Evolutionary conservation across 2,113 vertebrate genomes (phyloP), one percentile per base, ranked within the genome.

Genomic region (Jaculus jaculus): DNA sequence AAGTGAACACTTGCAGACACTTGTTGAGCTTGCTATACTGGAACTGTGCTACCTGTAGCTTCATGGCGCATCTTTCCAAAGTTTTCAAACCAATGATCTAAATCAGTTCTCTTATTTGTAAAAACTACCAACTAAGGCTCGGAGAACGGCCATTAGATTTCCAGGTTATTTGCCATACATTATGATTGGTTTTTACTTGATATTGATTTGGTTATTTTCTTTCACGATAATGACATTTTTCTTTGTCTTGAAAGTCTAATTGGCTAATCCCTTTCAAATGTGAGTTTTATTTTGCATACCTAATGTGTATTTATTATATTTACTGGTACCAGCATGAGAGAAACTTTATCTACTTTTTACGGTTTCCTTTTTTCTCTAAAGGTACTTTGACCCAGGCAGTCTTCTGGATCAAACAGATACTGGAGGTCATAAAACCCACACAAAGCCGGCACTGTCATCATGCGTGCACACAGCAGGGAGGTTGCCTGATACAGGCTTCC

Each of bases 391-490:
- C 93, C 84, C 30, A 66, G 89, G 32, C 87, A 75, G 84, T 63
- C 65, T 94, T 92, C 78, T 91, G 28, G 34, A 91, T 83, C 28
- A 60, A 75, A 89, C 84, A 95, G 95, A 94, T 96, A 96, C 47
- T 78, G 23, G 47, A 93, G 88, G 92, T 86, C 61, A n/a, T 97
- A 96, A 97, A 97, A 89, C 18, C 18, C 24, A 69, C 69, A 96
- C 93, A 95, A 94, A 97, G 94, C 68, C 81, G 65, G 71, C 90
- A 90, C 96, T 97, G 95, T 97, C 93, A 17, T 60, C 88, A n/a
- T 16, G 18, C 28, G 21, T 13, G 10, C 30, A 21, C 30, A 12
- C 66, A n/a, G 73, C 82, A 81, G 26, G 78, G 20, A 65, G 8
- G 47, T 5, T 16, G 47, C 37, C 75, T 51, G 32, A 66, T 21